phyloP scores from a whole-genome alignment of 2,113 vertebrate genomes.

The Cricetomys ansorgei region DNA sequence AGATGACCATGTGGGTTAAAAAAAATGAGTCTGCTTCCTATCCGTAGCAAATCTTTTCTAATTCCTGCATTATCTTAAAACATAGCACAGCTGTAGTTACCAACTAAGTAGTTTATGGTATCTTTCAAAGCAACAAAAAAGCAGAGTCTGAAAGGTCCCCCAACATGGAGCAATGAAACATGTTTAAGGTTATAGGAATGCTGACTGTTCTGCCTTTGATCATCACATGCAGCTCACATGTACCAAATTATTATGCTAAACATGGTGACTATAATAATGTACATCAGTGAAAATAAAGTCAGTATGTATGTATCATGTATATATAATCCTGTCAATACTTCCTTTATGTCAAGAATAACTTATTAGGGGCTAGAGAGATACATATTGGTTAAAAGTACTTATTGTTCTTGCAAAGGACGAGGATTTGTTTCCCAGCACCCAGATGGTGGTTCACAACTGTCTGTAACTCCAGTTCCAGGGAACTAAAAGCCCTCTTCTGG shows the following conservation, averaged over 20 bases:
- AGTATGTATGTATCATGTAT: neutral
- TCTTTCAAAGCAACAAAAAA: neutral
- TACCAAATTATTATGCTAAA: neutral
- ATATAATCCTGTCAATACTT: neutral
- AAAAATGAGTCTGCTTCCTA: neutral
- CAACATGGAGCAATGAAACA: neutral
- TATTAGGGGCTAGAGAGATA: neutral
- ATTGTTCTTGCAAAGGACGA: neutral
- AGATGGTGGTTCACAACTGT: neutral
- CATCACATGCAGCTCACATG: neutral
- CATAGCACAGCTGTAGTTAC: neutral
- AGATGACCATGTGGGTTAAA: neutral
- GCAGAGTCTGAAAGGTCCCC: neutral
- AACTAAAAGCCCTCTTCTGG: neutral
- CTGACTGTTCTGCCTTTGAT: neutral
- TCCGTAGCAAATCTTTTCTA: neutral
- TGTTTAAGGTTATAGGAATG: neutral
- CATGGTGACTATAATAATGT: neutral
- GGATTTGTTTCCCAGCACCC: neutral
- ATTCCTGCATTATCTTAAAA: neutral
- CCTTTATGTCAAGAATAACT: neutral
- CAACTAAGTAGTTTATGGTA: neutral
- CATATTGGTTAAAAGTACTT: neutral
- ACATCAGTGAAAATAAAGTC: neutral
- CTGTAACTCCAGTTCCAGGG: neutral